Evolutionary conservation across 2,888 invertebrate species (phyloP), one percentile per base, ranked within the genome.

Genomic region (Nomada goodeniana): DNA sequence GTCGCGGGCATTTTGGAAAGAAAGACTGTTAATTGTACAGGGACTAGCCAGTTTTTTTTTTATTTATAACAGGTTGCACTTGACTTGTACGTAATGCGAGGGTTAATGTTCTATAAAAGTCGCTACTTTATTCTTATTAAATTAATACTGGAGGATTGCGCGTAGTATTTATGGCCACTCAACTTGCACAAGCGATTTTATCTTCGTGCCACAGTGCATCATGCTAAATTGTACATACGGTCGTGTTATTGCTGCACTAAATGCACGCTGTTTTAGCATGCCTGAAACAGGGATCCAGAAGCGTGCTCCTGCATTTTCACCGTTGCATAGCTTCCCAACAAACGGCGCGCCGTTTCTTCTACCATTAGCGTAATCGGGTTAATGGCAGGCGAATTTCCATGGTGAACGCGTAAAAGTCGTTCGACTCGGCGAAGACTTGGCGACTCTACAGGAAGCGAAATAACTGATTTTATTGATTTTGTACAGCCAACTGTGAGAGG

Each of bases 401-500:
- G 55, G 3, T 15, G 20, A 59, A 36, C 42, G 20, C 13, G 13
- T 36, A 53, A 70, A 76, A 4, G 5, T 26, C 18, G 26, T 44
- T 15, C 47, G 23, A 47, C 42, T 15, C 18, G 50, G 47, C 47
- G 15, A 1, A 29, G 7, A 55, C 9, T 2, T 53, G 18, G 15
- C 59, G 42, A 10, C 23, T 29, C 47, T 13, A 13, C 10, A 23
- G 29, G 47, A 44, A 26, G 20, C 29, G 55, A 29, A 76, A 75
- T 68, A 60, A 52, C 42, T 42, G 44, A 68, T 61, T 55, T 53
- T 65, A 70, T 69, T 61, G 81, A 82, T 80, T 74, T 68, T 50
- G 53, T 42, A 47, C 68, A 59, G 64, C 55, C 69, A 52, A 26
- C 20, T 44, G 63, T 42, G 20, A 60, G 23, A 68, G 57, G 26